Conservation (phyloP, 2,888 invertebrate genomes). For the Odontomyia ornata region DNA sequence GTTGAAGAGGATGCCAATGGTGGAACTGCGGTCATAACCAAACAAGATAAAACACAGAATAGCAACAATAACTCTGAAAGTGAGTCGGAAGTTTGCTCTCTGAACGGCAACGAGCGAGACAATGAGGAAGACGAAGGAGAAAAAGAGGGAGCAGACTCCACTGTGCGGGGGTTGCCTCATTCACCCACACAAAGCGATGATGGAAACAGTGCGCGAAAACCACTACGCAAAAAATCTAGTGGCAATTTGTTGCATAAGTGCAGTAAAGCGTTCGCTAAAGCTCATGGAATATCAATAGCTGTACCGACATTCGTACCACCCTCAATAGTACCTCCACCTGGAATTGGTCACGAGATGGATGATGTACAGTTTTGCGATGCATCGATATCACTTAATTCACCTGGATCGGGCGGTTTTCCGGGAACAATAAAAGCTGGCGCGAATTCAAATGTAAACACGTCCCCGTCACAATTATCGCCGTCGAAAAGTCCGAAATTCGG, state of each 20-base stretch:
- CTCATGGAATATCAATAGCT: conserved; percentile 60
- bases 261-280: conserved; percentile 62
- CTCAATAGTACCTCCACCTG: conserved; percentile 55
- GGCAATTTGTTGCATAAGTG: conserved; percentile 61
- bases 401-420: conserved; percentile 56
- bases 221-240: conserved; percentile 60
- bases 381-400: conserved; percentile 59
- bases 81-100: conserved; percentile 44
- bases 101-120: conserved; percentile 43
- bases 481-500: conserved; percentile 29
- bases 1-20: not conserved
- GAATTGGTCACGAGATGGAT: conserved; percentile 60
- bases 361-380: conserved; percentile 63
- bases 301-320: conserved; percentile 58
- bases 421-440: conserved; percentile 52
- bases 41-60: not conserved
- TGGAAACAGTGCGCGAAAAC: conserved; percentile 54
- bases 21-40: not conserved
- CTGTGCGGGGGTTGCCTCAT: conserved; percentile 19
- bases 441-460: not conserved
- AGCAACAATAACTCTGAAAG: conserved; percentile 38
- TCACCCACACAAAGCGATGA: conserved; percentile 50
- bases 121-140: conserved; percentile 39
- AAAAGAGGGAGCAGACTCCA: conserved; percentile 27
- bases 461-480: not conserved